Evolutionary conservation across 2,888 invertebrate species (phyloP).

Genomic region (Amphipoea lucens): DNA sequence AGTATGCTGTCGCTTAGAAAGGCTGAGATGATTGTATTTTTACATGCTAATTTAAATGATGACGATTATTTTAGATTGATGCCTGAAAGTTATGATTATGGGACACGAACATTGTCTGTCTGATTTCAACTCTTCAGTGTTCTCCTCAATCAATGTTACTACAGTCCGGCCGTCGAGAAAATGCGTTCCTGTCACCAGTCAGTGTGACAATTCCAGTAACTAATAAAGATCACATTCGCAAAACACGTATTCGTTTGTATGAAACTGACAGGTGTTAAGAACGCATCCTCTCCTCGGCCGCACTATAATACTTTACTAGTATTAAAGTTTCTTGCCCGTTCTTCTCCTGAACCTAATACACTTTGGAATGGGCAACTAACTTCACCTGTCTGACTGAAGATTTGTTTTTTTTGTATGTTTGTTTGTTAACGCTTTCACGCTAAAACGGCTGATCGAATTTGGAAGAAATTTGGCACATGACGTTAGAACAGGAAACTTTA

Average conservation of each 20-base stretch:
- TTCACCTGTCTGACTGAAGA: neutral
- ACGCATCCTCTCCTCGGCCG: no score
- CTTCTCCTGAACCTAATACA: neutral
- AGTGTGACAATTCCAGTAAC: no score
- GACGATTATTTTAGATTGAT: conserved; percentile 17
- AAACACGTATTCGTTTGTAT: no score
- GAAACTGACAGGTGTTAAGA: no score
- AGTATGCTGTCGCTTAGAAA: neutral
- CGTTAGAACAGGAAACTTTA: no score
- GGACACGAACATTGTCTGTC: neutral
- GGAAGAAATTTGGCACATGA: no score
- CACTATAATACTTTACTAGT: neutral
- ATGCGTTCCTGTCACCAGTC: no score
- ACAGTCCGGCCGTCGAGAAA: no score
- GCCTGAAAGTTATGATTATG: conserved; percentile 11
- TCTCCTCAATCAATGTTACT: neutral
- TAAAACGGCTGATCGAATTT: no score
- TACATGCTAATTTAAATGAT: conserved; percentile 26
- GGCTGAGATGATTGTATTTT: conserved; percentile 18
- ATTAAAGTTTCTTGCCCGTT: neutral
- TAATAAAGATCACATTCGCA: no score
- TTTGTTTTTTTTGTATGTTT: no score
- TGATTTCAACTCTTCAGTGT: neutral
- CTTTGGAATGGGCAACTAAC: neutral
- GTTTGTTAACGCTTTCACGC: no score